Evolutionary conservation across 2,888 invertebrate species (phyloP).

Genomic region (Torymus tubicola): DNA sequence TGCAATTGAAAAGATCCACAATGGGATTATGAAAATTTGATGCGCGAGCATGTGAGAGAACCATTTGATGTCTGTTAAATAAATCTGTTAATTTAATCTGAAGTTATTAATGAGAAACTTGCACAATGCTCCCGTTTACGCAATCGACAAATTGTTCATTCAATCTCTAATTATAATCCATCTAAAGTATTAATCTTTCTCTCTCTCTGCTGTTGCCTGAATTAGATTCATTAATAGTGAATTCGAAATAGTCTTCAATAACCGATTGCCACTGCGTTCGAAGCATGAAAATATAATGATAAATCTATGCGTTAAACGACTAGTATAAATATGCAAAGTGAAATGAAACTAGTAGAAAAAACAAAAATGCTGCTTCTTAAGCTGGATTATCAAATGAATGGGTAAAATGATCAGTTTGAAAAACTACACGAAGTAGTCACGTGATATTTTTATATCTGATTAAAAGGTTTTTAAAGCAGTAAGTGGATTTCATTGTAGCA

Average conservation of each 20-base stretch:
- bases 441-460: slow-evolving; percentile 6
- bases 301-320: too few relatives aligned
- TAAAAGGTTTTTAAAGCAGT: slow-evolving; percentile 20
- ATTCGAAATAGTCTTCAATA: too few relatives aligned
- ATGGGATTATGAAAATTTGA: slow-evolving; percentile 1
- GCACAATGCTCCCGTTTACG: not conserved
- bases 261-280: too few relatives aligned
- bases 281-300: too few relatives aligned
- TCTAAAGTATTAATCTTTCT: too few relatives aligned
- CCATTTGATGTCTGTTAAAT: not conserved
- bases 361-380: too few relatives aligned
- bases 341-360: too few relatives aligned
- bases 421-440: not conserved
- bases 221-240: slow-evolving; percentile 1
- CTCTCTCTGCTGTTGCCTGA: not conserved
- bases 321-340: too few relatives aligned
- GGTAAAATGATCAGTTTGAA: not conserved
- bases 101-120: slow-evolving; percentile 10
- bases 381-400: not conserved
- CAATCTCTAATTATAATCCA: not conserved
- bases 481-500: slow-evolving; percentile 22
- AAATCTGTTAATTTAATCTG: slow-evolving; percentile 7
- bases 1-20: not conserved
- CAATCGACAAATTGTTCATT: not conserved
- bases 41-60: not conserved